Base-by-base conservation (phyloP, 2,888 invertebrate genomes). In the Agapetus fuscipes region DNA sequence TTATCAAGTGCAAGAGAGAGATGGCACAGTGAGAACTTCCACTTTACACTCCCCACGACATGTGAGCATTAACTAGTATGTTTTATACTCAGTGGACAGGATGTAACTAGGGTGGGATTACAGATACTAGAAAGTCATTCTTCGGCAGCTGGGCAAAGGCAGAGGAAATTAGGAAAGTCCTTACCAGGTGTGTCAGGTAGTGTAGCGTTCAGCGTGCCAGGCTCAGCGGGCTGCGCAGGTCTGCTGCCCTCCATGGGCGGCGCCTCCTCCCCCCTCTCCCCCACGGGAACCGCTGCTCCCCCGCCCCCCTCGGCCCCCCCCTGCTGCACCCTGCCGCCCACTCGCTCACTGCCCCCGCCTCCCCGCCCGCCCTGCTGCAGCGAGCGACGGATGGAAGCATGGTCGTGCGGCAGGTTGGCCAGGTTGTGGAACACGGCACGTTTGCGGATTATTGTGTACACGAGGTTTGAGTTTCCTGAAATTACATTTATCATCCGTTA, bases 401-500 rank as follows among this genome's bases (percentile, higher is more conserved):
- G 86, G 62, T 98, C 97, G 43, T 88, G 86, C 5, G 96, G 94
- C 50, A 99, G 66, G 67, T 97, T 98, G n/a, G 96, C 94, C 54
- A 99, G 70, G 46, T 87, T 82, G 66, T 98, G 96, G 67, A 98
- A 98, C 41, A 97, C 94, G 59, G 88, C 88, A n/a, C 98, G 77
- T 62, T 99, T 98, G 35, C 97, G 79, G 54, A 98, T 98, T 49
- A 99, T 96, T 1, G 97, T 98, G 67, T 99, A 98, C 17, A 98
- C 93, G 52, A 98, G 74, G 70, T 96, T 97, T 2, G 96, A 90
- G 63, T 98, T 98, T n/a, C 90, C 89, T 85, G 54, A 0, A 49
- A 49, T 20, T n/a, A n/a, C n/a, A n/a, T n/a, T n/a, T n/a, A n/a
- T n/a, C n/a, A n/a, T n/a, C n/a, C n/a, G n/a, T n/a, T n/a, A n/a